Evolutionary conservation across 1,140 invertebrate species (phyloP).

Genomic region (Drosophila micromelanica): DNA sequence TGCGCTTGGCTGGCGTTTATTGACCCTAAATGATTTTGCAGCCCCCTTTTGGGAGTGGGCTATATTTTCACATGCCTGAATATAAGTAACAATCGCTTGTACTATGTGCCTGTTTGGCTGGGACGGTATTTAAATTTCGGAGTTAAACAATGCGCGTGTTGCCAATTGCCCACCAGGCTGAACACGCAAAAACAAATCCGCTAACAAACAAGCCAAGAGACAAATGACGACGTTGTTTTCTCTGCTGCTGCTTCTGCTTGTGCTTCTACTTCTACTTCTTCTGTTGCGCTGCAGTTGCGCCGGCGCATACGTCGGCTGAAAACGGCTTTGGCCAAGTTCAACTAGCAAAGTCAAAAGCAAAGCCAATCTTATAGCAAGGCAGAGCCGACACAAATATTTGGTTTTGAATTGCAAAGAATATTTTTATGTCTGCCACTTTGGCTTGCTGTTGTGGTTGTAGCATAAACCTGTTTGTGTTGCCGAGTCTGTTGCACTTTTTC

Average conservation of each 20-base stretch:
- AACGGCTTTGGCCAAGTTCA: conserved; percentile 67
- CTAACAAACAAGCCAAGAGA: conserved; percentile 34
- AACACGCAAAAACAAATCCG: conserved; percentile 39
- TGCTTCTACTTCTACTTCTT: neutral
- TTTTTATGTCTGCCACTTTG: conserved; percentile 9
- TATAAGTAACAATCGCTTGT: conserved; percentile 48
- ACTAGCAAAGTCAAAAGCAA: conserved; percentile 52
- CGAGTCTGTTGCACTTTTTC: conserved; percentile 35
- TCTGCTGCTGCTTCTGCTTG: neutral
- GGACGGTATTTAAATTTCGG: conserved; percentile 67
- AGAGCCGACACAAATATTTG: conserved; percentile 3
- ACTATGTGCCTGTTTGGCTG: conserved; percentile 10
- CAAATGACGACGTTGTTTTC: neutral
- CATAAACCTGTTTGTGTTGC: conserved; percentile 67
- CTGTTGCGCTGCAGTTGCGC: conserved; percentile 41
- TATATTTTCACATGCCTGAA: conserved; percentile 32
- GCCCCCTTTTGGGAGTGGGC: conserved; percentile 2
- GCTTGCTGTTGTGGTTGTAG: conserved; percentile 43
- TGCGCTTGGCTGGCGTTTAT: conserved; percentile 66
- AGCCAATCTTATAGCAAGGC: neutral
- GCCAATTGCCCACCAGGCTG: conserved; percentile 15
- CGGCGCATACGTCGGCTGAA: conserved; percentile 41
- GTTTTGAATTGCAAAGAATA: conserved; percentile 33
- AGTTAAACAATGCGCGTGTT: conserved; percentile 55
- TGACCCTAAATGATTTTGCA: conserved; percentile 76